A percentile compares a stretch with the other conserved stretches of the same genome.
Conservation (phyloP, 2,888 invertebrate species). For the Protonemura montana region DNA sequence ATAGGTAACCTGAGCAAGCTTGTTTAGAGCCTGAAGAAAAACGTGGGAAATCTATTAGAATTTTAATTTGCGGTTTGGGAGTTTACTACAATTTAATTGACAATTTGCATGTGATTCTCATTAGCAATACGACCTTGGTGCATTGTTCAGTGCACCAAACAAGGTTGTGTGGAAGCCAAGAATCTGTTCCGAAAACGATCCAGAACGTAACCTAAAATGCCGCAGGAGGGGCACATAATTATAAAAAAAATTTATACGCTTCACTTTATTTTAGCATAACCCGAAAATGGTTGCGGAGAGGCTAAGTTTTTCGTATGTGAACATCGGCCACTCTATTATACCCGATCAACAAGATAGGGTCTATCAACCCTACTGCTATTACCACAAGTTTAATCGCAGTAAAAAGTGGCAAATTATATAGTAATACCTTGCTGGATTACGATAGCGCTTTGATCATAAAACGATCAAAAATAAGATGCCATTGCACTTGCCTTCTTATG, state of each 20-base stretch:
- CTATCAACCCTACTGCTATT: background rate
- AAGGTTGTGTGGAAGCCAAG: background rate
- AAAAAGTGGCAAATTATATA: background rate
- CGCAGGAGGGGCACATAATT: background rate
- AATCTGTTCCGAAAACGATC: background rate
- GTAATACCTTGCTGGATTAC: background rate
- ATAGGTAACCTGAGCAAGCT: background rate
- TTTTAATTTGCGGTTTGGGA: constrained; percentile 22
- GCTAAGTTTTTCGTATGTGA: background rate
- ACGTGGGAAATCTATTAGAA: constrained; percentile 24
- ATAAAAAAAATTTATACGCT: background rate
- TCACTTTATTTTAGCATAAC: background rate
- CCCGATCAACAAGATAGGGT: background rate
- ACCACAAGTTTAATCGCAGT: background rate
- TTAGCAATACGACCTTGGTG: constrained; percentile 27
- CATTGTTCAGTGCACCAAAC: background rate
- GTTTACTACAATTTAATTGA: background rate
- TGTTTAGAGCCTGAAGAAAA: background rate
- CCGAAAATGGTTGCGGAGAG: background rate
- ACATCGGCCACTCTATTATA: background rate
- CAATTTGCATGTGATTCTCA: constrained; percentile 14
- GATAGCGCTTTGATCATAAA: background rate
- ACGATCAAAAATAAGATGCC: background rate
- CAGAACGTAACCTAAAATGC: background rate
- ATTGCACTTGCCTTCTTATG: background rate